Evolutionary conservation across 2,888 invertebrate species (phyloP).

Genomic region (Crioceris asparagi): DNA sequence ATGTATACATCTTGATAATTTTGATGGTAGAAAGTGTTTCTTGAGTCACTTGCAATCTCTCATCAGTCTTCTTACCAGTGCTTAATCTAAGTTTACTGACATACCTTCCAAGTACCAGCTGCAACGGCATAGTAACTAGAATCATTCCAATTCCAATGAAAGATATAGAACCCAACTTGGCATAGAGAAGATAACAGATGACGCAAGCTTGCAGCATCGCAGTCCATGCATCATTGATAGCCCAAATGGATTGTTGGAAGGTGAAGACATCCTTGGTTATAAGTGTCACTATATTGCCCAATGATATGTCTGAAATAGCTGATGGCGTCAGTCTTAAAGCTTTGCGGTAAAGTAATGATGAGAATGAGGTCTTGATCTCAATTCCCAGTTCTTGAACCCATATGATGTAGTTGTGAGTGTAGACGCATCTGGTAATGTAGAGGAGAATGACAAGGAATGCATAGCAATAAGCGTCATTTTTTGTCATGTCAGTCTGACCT

Average conservation of each 20-base stretch:
- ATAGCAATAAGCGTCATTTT: slow-evolving; percentile 53
- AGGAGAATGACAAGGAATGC: slow-evolving; percentile 60
- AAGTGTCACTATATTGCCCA: slow-evolving; percentile 68
- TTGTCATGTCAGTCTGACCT: slow-evolving; percentile 21
- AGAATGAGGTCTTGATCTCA: slow-evolving; percentile 65
- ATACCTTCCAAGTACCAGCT: slow-evolving; percentile 20
- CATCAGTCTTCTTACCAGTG: slow-evolving; percentile 29
- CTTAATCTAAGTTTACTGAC: slow-evolving; percentile 17
- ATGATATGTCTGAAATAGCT: slow-evolving; percentile 60
- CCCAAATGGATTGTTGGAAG: slow-evolving; percentile 78
- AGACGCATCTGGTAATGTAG: slow-evolving; percentile 57
- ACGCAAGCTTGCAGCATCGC: slow-evolving; percentile 74
- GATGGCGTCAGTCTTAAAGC: slow-evolving; percentile 30
- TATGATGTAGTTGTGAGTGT: slow-evolving; percentile 62
- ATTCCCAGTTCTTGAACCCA: slow-evolving; percentile 61
- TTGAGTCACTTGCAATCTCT: slow-evolving; percentile 24
- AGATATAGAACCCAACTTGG: slow-evolving; percentile 41
- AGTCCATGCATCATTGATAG: slow-evolving; percentile 86
- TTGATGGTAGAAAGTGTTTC: slow-evolving; percentile 26
- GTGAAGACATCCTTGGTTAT: slow-evolving; percentile 87
- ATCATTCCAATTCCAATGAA: slow-evolving; percentile 45
- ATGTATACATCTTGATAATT: slow-evolving; percentile 30
- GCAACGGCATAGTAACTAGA: slow-evolving; percentile 35
- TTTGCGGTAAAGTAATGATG: slow-evolving; percentile 44
- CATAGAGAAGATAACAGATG: slow-evolving; percentile 68